These are phyloP conservation scores for Scaptomyza caliginosa DNA, from an alignment of 2,888 invertebrate species.

Conservation along the genomic window DNA sequence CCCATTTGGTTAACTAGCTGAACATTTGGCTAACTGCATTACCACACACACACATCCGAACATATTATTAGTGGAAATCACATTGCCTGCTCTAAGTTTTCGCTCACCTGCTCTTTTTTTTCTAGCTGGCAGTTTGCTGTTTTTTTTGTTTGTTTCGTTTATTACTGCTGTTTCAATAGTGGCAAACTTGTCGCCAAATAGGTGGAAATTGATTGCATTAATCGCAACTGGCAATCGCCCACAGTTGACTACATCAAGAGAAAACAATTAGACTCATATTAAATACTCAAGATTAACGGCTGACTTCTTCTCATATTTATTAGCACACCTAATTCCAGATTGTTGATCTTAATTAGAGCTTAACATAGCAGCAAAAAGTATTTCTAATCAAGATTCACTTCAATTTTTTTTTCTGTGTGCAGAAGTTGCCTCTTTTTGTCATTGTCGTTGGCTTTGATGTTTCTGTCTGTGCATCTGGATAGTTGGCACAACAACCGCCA, in stretches of 20 bases:
- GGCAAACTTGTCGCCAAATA: slow-evolving; percentile 29
- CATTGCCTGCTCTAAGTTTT: background rate
- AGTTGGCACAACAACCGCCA: slow-evolving; percentile 17
- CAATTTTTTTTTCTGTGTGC: background rate
- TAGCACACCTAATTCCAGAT: background rate
- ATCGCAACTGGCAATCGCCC: background rate
- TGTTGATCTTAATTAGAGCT: background rate
- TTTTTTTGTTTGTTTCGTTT: slow-evolving; percentile 4
- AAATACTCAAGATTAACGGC: background rate
- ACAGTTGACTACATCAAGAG: background rate
- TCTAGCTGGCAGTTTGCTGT: background rate
- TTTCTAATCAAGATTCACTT: background rate
- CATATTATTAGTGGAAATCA: slow-evolving; percentile 10
- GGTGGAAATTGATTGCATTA: slow-evolving; percentile 31
- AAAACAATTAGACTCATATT: background rate
- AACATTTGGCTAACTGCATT: slow-evolving; percentile 30
- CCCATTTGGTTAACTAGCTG: slow-evolving; percentile 14
- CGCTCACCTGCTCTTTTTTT: background rate
- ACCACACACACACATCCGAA: slow-evolving; percentile 12
- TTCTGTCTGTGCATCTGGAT: background rate
- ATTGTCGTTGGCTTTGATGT: background rate
- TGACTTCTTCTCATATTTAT: background rate
- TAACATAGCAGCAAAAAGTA: background rate
- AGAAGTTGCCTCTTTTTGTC: background rate
- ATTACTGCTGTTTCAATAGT: slow-evolving; percentile 35